Evolutionary conservation across 37 sponge, comb jelly and placozoan genomes (phyloP).

Genomic region (Halichondria panicea): DNA sequence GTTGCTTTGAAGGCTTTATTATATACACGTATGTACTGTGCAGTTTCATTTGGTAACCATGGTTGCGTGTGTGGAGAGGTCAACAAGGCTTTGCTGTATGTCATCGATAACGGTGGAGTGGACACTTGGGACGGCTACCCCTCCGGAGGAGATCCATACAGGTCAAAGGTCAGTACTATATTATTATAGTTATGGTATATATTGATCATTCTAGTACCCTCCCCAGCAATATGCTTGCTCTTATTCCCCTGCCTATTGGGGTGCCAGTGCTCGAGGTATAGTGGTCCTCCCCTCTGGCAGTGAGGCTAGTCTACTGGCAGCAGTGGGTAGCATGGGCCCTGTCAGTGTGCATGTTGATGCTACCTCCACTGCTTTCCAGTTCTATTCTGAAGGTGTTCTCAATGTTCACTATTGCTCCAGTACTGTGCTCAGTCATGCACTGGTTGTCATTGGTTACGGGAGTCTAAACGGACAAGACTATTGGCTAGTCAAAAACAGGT

Average conservation of each 20-base stretch:
- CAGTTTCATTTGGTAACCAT: conserved; percentile 80
- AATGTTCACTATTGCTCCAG: conserved; percentile 37
- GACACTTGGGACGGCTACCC: conserved; percentile 63
- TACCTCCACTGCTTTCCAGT: conserved; percentile 31
- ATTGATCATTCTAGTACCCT: neutral
- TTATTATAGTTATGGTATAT: neutral
- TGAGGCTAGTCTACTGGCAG: conserved; percentile 45
- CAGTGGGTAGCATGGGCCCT: conserved; percentile 15
- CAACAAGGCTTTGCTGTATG: conserved; percentile 67
- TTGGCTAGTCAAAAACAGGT: conserved; percentile 61
- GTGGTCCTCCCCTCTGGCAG: conserved; percentile 40
- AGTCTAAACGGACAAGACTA: conserved; percentile 32
- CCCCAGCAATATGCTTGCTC: conserved; percentile 57
- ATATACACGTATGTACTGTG: neutral
- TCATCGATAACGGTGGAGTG: conserved; percentile 67
- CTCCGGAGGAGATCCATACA: too few species aligned
- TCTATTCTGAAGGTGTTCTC: conserved; percentile 53
- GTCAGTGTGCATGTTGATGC: conserved; percentile 11
- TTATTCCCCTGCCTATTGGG: conserved; percentile 32
- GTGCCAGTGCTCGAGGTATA: conserved; percentile 58
- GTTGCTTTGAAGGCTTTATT: neutral
- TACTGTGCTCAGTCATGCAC: conserved; percentile 30
- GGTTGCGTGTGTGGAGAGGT: conserved; percentile 73
- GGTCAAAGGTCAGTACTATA: conserved; percentile 33
- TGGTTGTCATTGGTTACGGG: conserved; percentile 55